These are phyloP conservation scores for Acropternis orthonyx DNA, from an alignment of 2,797 vertebrate genomes.

Conservation along the genomic window DNA sequence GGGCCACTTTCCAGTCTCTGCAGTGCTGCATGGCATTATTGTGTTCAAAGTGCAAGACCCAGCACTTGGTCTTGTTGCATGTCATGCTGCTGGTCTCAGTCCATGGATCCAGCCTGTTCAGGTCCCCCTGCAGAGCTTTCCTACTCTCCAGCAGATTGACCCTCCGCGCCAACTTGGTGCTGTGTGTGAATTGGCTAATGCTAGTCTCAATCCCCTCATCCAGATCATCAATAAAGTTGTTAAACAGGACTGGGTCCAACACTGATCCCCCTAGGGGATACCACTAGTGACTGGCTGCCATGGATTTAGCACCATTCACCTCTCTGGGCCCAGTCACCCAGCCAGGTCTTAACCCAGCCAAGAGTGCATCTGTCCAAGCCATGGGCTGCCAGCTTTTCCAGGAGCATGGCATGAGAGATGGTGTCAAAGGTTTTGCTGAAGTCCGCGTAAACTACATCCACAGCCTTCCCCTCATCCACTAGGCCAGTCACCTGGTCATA, in stretches of 20 bases:
- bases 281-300: background rate
- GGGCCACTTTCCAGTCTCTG: background rate
- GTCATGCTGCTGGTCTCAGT: fast-evolving
- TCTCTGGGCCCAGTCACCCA: background rate
- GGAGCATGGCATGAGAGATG: background rate
- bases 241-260: background rate
- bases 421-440: background rate
- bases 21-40: background rate
- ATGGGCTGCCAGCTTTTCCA: background rate
- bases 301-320: background rate
- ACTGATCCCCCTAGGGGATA: background rate
- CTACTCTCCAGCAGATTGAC: background rate
- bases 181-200: background rate
- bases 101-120: background rate
- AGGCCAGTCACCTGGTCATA: background rate
- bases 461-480: background rate
- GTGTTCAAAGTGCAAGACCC: background rate
- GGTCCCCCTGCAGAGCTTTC: background rate
- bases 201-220: background rate
- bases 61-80: background rate
- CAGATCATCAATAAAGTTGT: background rate
- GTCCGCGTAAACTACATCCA: background rate
- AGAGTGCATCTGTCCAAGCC: background rate
- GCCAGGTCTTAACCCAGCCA: background rate
- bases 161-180: background rate